These are phyloP conservation scores for Eilema caniola DNA, from an alignment of 2,888 invertebrate species.

Conservation along the genomic window DNA sequence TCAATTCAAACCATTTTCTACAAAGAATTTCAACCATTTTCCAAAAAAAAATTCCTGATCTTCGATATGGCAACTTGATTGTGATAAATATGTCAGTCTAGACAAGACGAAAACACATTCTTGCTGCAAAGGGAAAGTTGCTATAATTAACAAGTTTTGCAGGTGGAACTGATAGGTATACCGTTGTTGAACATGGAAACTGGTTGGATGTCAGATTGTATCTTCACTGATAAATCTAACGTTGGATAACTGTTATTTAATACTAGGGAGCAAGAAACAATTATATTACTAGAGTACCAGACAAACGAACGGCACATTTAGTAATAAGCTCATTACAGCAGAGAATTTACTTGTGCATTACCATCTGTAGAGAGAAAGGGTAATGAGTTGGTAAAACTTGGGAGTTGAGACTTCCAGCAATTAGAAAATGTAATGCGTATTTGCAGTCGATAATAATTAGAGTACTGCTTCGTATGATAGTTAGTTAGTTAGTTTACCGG, in stretches of 20 bases:
- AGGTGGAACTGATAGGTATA: conserved; percentile 16
- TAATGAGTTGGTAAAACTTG: background rate
- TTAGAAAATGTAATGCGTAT: too few relatives aligned
- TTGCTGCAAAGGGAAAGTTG: conserved; percentile 21
- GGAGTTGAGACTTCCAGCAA: background rate
- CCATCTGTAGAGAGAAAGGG: background rate
- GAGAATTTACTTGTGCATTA: too few relatives aligned
- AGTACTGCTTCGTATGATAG: too few relatives aligned
- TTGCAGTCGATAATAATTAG: too few relatives aligned
- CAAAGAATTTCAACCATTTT: background rate
- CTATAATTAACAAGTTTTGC: conserved; percentile 23
- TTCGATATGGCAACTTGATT: background rate
- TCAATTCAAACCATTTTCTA: too few relatives aligned
- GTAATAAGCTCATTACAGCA: too few relatives aligned
- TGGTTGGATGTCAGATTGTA: conserved; percentile 2
- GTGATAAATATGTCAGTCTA: background rate
- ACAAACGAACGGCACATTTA: too few relatives aligned
- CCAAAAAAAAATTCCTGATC: background rate
- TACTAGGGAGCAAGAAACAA: background rate
- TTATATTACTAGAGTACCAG: background rate
- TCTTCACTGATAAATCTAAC: conserved; percentile 9
- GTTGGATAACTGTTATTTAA: background rate
- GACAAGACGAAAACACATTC: conserved; percentile 5
- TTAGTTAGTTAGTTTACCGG: too few relatives aligned
- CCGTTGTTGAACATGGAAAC: conserved; percentile 11